Evolutionary conservation across 2,888 invertebrate species (phyloP).

Genomic region (Tinea semifulvella): DNA sequence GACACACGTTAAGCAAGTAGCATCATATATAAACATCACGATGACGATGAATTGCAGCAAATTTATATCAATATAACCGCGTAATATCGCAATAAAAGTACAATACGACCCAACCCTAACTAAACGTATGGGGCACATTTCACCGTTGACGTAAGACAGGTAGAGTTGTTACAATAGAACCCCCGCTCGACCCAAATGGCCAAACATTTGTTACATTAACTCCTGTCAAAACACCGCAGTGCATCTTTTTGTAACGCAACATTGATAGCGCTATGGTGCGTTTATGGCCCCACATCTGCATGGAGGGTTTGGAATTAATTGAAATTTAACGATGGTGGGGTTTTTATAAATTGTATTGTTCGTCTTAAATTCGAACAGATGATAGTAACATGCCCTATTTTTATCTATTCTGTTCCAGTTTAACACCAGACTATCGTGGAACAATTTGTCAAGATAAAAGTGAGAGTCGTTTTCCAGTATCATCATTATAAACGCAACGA

Average conservation of each 20-base stretch:
- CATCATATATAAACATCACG: conserved; percentile 1
- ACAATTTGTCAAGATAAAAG: too few species aligned
- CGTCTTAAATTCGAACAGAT: too few species aligned
- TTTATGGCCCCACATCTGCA: conserved; percentile 13
- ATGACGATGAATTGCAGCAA: conserved; percentile 11
- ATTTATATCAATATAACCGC: conserved; percentile 10
- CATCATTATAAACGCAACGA: too few species aligned
- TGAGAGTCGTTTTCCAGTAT: too few species aligned
- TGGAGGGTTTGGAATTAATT: conserved; percentile 7
- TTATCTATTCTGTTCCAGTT: too few species aligned
- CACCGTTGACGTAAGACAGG: conserved; percentile 27
- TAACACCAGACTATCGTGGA: too few species aligned
- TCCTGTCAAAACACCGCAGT: conserved; percentile 55
- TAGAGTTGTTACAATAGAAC: conserved; percentile 34
- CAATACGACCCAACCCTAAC: conserved; percentile 22
- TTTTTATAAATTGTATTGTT: too few species aligned
- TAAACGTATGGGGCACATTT: conserved; percentile 23
- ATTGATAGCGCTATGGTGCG: conserved; percentile 35
- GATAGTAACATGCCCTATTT: too few species aligned
- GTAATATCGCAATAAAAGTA: conserved; percentile 29
- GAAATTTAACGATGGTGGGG: too few species aligned
- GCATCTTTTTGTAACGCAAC: conserved; percentile 39
- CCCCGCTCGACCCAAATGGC: conserved; percentile 22
- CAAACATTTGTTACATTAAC: conserved; percentile 35
- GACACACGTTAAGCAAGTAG: conserved; percentile 1